Evolutionary conservation across 2,888 invertebrate species (phyloP).

Genomic region (Aphidius colemani): DNA sequence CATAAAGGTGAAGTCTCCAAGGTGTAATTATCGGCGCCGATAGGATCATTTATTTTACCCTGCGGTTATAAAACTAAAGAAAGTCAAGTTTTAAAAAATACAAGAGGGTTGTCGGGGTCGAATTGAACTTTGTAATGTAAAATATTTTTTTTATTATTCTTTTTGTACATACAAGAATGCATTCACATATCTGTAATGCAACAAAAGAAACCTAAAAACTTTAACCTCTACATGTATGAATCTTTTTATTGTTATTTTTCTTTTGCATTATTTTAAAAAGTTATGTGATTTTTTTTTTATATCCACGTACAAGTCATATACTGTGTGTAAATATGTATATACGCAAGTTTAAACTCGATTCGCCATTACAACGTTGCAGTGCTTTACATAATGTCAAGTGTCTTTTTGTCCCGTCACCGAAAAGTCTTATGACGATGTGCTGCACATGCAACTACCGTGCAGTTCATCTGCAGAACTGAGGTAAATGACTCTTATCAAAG

Average conservation of each 20-base stretch:
- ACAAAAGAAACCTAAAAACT: too few species aligned
- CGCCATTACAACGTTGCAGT: conserved; percentile 18
- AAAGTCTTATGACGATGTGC: neutral
- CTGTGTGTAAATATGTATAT: neutral
- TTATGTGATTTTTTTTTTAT: too few species aligned
- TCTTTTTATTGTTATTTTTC: too few species aligned
- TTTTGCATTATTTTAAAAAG: conserved; percentile 9
- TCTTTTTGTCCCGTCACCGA: conserved; percentile 6
- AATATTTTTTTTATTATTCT: too few species aligned
- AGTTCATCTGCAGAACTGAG: conserved; percentile 19
- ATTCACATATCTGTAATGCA: too few species aligned
- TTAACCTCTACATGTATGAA: too few species aligned
- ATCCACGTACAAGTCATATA: too few species aligned
- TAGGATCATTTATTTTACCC: conserved; percentile 19
- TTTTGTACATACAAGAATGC: too few species aligned
- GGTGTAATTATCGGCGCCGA: conserved; percentile 27
- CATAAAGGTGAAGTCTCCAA: conserved; percentile 21
- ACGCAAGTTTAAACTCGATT: conserved; percentile 18
- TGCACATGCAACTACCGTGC: neutral
- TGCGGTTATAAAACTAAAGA: conserved; percentile 24
- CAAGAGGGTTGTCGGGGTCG: too few species aligned
- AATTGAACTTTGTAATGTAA: too few species aligned
- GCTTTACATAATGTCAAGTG: conserved; percentile 28
- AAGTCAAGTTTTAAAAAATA: conserved; percentile 23
- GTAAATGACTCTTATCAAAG: conserved; percentile 10